Conservation (phyloP, 23 tunicate genomes). For the Aplidium turbinatum region DNA sequence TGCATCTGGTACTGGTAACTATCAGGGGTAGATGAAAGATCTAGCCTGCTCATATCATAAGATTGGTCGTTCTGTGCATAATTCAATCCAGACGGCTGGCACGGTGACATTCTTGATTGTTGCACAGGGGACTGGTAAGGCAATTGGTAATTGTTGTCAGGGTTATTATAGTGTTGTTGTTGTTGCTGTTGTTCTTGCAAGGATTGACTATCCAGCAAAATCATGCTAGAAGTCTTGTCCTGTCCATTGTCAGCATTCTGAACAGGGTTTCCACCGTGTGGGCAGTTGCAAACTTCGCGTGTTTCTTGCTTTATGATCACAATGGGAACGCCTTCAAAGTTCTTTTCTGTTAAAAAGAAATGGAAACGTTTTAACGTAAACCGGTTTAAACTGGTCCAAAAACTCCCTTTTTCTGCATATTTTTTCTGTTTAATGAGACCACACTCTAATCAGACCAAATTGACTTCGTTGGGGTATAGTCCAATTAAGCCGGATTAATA, state of each 20-base stretch:
- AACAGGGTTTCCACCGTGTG: conserved; percentile 32
- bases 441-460: too few relatives aligned
- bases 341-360: conserved; percentile 42
- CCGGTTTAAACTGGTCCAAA: too few relatives aligned
- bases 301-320: conserved; percentile 87
- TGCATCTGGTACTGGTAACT: too few relatives aligned
- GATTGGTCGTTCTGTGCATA: background rate
- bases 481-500: too few relatives aligned
- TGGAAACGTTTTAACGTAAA: too few relatives aligned
- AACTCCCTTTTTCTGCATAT: too few relatives aligned
- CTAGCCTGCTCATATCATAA: too few relatives aligned
- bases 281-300: conserved; percentile 69
- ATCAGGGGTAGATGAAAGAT: too few relatives aligned
- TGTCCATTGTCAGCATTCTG: background rate
- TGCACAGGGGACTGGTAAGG: too few relatives aligned
- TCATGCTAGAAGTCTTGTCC: conserved; percentile 28
- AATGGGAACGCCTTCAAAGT: conserved; percentile 79
- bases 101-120: too few relatives aligned
- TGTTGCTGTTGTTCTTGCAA: background rate
- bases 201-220: conserved; percentile 35
- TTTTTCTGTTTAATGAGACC: too few relatives aligned
- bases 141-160: background rate
- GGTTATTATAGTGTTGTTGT: background rate
- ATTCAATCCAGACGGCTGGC: background rate
- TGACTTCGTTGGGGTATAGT: too few relatives aligned